These are phyloP conservation scores for Apis dorsata DNA, from an alignment of 1,140 invertebrate species.

Conservation along the genomic window DNA sequence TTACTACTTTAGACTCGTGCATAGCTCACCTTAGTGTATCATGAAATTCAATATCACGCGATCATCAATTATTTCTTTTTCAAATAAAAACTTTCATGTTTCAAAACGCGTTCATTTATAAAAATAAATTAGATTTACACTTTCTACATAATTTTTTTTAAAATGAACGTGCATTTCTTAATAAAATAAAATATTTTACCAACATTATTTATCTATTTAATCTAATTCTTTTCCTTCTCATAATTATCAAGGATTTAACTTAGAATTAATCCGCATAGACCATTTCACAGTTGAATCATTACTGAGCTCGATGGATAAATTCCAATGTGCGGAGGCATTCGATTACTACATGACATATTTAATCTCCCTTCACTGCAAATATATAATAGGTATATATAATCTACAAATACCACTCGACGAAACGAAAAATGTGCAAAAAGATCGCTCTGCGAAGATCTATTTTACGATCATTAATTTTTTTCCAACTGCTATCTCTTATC, in stretches of 20 bases:
- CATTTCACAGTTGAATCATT: background rate
- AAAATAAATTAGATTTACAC: no score
- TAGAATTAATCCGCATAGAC: background rate
- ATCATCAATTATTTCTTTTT: background rate
- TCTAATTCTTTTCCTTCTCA: background rate
- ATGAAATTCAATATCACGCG: background rate
- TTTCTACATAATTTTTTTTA: no score
- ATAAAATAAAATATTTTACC: no score
- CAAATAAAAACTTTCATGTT: background rate
- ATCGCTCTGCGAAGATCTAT: background rate
- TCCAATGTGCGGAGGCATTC: background rate
- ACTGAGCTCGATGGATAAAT: background rate
- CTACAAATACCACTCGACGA: no score
- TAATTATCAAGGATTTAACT: background rate
- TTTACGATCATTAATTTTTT: no score
- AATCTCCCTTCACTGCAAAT: background rate
- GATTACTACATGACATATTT: background rate
- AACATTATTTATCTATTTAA: no score
- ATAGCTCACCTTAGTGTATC: background rate
- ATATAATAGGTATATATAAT: no score
- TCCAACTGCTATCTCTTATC: no score
- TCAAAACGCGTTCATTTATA: no score
- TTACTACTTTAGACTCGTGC: background rate
- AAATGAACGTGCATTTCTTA: no score
- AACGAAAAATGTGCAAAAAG: background rate